Percentiles rank a stretch among this genome's conserved stretches.
Evolutionary conservation across 2,113 vertebrate species (phyloP).

Genomic region (Dicrurus megarhynchus): DNA sequence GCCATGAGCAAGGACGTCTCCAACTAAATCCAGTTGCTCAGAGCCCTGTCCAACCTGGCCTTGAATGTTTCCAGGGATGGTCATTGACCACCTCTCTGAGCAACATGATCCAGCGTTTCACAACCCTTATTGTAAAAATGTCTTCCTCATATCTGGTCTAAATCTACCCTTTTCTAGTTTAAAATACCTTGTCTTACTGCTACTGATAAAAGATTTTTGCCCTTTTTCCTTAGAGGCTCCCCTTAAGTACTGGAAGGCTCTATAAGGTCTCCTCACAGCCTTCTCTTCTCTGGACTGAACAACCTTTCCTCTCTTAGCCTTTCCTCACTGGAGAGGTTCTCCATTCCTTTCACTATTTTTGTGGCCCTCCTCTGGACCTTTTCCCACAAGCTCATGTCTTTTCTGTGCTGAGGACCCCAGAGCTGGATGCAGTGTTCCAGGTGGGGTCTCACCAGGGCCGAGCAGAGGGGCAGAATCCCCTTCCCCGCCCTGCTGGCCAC

Average conservation of each 20-base stretch:
- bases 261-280: too few species aligned
- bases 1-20: background rate
- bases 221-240: background rate
- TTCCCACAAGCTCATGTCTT: background rate
- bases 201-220: background rate
- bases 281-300: background rate
- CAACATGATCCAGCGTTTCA: background rate
- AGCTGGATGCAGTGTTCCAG: background rate
- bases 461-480: background rate
- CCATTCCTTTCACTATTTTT: background rate
- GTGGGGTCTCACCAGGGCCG: background rate
- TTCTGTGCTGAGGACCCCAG: background rate
- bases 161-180: background rate
- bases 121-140: background rate
- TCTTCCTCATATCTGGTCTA: background rate
- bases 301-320: background rate
- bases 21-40: background rate
- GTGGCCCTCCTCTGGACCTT: background rate
- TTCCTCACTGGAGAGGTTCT: background rate
- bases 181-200: fast-evolving
- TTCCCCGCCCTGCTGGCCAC: fast-evolving
- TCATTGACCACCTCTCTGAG: fast-evolving
- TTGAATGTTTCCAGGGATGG: background rate
- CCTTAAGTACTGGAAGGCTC: background rate
- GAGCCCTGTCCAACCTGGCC: background rate